phyloP scores from a whole-genome alignment of 2,113 vertebrate species.

The Arizona elegans region DNA sequence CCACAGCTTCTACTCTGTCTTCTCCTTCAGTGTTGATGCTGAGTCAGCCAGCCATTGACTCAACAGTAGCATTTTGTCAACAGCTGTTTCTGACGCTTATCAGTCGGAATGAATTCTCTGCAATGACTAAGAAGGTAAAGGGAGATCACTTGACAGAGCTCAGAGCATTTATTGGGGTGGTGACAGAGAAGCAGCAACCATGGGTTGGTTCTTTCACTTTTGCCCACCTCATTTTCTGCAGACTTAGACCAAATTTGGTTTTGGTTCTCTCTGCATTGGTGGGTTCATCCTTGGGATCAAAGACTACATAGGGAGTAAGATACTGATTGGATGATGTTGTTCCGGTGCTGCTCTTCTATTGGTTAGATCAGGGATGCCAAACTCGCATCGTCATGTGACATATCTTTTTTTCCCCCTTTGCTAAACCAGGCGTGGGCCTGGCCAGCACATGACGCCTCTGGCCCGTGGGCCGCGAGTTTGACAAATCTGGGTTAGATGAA shows the following conservation, averaged over 20 bases:
- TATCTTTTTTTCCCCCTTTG: too few species aligned
- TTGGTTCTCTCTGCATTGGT: background rate
- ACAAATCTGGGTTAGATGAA: background rate
- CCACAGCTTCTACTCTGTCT: background rate
- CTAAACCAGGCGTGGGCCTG: too few species aligned
- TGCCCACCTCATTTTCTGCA: background rate
- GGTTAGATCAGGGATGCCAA: background rate
- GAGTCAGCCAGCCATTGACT: background rate
- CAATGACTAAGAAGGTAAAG: background rate
- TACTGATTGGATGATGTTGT: background rate
- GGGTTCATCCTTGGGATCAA: background rate
- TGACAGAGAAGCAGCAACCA: background rate
- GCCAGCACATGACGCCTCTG: too few species aligned
- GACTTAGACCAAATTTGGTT: background rate
- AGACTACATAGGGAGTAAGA: background rate
- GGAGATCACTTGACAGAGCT: background rate
- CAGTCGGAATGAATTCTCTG: background rate
- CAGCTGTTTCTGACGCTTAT: background rate
- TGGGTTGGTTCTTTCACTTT: background rate
- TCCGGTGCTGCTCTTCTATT: background rate
- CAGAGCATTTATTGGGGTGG: background rate
- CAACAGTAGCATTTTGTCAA: background rate
- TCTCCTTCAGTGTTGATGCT: background rate
- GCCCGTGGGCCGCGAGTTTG: too few species aligned
- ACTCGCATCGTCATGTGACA: accelerated